A percentile compares a stretch with the other conserved stretches of the same genome.
Conservation (phyloP, 2,797 vertebrate species). For the Platalea minor region DNA sequence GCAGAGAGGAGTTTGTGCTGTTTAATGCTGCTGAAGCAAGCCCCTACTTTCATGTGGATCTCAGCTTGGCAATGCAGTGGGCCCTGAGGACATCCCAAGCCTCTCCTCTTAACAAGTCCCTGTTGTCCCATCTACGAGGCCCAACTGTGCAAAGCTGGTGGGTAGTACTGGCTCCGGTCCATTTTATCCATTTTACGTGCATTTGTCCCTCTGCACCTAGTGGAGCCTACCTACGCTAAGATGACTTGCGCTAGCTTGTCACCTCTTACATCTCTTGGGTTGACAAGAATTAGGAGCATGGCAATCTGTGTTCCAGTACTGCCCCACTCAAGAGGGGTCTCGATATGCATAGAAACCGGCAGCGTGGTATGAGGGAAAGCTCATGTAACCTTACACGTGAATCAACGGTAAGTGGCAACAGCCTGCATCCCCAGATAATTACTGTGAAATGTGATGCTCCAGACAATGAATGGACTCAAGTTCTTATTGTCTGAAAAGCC, state of each 20-base stretch:
- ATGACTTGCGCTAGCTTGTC: not conserved
- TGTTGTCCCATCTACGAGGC: not conserved
- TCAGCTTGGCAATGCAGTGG: not conserved
- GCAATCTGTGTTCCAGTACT: not conserved
- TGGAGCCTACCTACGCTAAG: accelerated
- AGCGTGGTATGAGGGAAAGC: not conserved
- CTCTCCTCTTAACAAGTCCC: not conserved
- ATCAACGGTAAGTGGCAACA: not conserved
- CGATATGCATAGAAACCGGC: not conserved
- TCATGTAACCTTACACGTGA: not conserved
- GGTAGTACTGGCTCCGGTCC: not conserved
- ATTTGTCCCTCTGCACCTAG: not conserved
- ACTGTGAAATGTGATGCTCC: not conserved
- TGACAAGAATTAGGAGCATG: not conserved
- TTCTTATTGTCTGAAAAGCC: not conserved
- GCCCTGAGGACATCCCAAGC: not conserved
- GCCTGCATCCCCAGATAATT: not conserved
- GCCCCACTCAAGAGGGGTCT: not conserved
- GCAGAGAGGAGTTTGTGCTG: not conserved
- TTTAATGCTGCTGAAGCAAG: not conserved
- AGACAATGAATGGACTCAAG: not conserved
- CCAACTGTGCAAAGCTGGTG: accelerated
- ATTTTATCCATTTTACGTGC: accelerated
- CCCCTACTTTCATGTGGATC: not conserved
- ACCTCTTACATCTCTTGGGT: not conserved